phyloP scores from a whole-genome alignment of 1,140 invertebrate genomes.

The Polypedilum vanderplanki region DNA sequence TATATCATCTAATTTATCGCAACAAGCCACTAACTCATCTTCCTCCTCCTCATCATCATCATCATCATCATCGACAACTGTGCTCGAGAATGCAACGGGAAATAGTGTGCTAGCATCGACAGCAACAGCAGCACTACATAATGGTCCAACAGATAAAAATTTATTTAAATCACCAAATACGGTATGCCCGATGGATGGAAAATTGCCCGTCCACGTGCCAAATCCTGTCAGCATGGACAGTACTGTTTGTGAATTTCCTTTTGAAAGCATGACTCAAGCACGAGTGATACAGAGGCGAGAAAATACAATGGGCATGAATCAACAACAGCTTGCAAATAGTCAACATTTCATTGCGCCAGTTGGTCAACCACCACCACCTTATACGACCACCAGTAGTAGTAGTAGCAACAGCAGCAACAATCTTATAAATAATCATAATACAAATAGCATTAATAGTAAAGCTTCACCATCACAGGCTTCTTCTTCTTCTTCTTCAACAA shows the following conservation, averaged over 20 bases:
- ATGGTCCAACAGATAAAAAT: constrained; percentile 43
- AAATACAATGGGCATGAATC: constrained; percentile 35
- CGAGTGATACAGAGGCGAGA: constrained; percentile 52
- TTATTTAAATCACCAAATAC: constrained; percentile 74
- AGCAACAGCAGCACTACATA: constrained; percentile 45
- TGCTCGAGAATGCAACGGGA: no score
- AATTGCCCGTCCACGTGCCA: constrained; percentile 51
- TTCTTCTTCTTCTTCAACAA: constrained; percentile 46
- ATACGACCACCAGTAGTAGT: constrained; percentile 44
- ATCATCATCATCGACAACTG: no score
- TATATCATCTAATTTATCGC: constrained; percentile 37
- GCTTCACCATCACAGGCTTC: constrained; percentile 39
- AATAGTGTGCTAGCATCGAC: constrained; percentile 34
- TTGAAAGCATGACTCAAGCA: constrained; percentile 84
- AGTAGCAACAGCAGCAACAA: constrained; percentile 31
- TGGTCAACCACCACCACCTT: constrained; percentile 46
- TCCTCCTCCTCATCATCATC: no score
- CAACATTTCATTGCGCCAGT: constrained; percentile 24
- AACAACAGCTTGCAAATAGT: constrained; percentile 39
- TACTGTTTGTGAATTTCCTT: constrained; percentile 60
- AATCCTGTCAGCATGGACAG: constrained; percentile 44
- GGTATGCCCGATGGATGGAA: constrained; percentile 69
- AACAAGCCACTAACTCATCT: not conserved
- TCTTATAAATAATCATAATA: constrained; percentile 30
- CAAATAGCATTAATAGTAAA: constrained; percentile 31